These are phyloP conservation scores for Malurus elegans DNA, from an alignment of 2,113 vertebrate genomes.

Conservation along the genomic window DNA sequence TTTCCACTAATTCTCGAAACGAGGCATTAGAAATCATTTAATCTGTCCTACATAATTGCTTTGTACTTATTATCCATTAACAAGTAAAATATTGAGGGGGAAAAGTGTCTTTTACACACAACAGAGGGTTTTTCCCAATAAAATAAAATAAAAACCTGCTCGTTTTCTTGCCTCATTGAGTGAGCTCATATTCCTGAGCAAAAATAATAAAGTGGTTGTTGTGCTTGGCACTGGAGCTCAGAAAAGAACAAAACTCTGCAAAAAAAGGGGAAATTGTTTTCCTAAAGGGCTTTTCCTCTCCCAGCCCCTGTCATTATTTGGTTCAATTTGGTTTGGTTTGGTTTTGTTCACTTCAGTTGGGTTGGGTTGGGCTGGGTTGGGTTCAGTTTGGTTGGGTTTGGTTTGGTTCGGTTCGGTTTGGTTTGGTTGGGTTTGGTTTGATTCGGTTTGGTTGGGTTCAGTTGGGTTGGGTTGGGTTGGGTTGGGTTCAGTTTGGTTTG, in stretches of 20 bases:
- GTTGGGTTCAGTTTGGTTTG: too few relatives aligned
- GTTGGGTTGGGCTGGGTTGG: too few relatives aligned
- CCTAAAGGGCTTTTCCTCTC: not conserved
- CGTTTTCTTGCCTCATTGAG: not conserved
- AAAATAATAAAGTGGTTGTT: not conserved
- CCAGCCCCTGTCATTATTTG: not conserved
- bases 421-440: too few relatives aligned
- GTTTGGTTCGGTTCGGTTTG: too few relatives aligned
- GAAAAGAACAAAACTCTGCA: not conserved
- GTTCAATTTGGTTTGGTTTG: too few relatives aligned
- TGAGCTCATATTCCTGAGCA: not conserved
- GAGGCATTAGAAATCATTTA: not conserved
- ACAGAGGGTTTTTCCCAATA: not conserved
- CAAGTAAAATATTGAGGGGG: not conserved
- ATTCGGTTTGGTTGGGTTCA: too few relatives aligned
- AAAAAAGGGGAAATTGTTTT: not conserved
- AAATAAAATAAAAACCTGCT: not conserved
- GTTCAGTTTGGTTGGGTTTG: too few relatives aligned
- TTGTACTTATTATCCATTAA: not conserved
- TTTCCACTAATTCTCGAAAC: not conserved
- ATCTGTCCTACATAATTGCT: not conserved
- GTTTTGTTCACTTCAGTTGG: too few relatives aligned
- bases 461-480: too few relatives aligned
- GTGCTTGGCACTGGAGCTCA: not conserved
- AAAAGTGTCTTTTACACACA: not conserved